Percentiles rank a stretch among this genome's conserved stretches.
Conservation (phyloP, 2,888 invertebrate genomes). For the Axea sp. region DNA sequence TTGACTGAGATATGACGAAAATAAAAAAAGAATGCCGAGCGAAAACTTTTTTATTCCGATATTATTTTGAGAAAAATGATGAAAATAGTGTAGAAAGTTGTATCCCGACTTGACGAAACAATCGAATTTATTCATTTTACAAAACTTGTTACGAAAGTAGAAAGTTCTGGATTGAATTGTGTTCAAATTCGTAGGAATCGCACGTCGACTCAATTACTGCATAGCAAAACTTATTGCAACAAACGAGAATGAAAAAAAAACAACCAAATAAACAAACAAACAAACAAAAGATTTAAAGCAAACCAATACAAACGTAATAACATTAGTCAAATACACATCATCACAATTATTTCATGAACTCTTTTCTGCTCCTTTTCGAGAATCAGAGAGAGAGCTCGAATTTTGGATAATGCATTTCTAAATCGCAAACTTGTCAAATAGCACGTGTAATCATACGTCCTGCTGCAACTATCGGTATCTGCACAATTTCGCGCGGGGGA, state of each 20-base stretch:
- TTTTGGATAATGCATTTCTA: too few species aligned
- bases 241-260: too few species aligned
- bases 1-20: conserved; percentile 23
- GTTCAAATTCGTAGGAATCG: conserved; percentile 4
- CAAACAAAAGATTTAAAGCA: not conserved
- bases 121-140: conserved; percentile 30
- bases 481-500: conserved; percentile 5
- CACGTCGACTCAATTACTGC: conserved; percentile 6
- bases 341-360: too few species aligned
- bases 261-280: too few species aligned
- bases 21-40: conserved; percentile 4
- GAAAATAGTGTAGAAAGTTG: conserved; percentile 29
- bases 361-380: too few species aligned
- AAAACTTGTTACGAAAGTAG: conserved; percentile 35
- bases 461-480: too few species aligned
- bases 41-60: conserved; percentile 14
- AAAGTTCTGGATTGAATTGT: conserved; percentile 19
- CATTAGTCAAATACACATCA: too few species aligned
- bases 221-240: not conserved
- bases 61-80: conserved; percentile 23
- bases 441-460: too few species aligned
- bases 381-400: too few species aligned
- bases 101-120: conserved; percentile 14
- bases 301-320: too few species aligned
- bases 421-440: too few species aligned